Evolutionary conservation across 2,888 invertebrate genomes (phyloP).

Genomic region (Synergus laeviventris): DNA sequence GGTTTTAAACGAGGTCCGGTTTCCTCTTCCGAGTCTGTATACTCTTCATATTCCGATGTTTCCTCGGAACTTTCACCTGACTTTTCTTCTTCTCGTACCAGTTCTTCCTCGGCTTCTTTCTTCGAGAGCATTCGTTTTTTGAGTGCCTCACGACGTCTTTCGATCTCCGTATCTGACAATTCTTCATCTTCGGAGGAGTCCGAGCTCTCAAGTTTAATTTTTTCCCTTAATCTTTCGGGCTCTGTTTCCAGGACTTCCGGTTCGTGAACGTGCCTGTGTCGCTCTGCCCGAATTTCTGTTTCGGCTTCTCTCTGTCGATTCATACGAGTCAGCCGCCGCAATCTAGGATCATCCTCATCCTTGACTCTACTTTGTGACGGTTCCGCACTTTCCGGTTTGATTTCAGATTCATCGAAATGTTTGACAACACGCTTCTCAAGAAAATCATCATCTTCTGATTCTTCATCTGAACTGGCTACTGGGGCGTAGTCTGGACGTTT

Average conservation of each 20-base stretch:
- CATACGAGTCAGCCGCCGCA: constrained; percentile 81
- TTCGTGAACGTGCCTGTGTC: constrained; percentile 82
- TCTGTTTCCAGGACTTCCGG: constrained; percentile 82
- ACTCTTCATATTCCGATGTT: constrained; percentile 90
- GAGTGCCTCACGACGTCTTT: constrained; percentile 84
- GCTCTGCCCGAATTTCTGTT: constrained; percentile 78
- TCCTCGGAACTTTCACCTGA: constrained; percentile 78
- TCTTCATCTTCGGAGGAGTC: constrained; percentile 82
- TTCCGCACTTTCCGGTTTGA: constrained; percentile 74
- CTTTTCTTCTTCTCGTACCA: constrained; percentile 82
- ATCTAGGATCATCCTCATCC: constrained; percentile 88
- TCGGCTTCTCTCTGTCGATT: constrained; percentile 76
- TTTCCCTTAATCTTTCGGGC: constrained; percentile 78
- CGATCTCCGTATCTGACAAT: constrained; percentile 90
- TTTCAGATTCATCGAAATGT: constrained; percentile 71
- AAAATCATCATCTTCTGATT: constrained; percentile 92
- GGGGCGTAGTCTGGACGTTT: constrained; percentile 98
- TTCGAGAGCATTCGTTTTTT: constrained; percentile 82
- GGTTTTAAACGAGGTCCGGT: constrained; percentile 95
- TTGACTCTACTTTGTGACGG: constrained; percentile 68
- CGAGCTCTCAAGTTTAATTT: constrained; percentile 75
- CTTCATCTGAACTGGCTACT: constrained; percentile 89
- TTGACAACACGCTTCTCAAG: constrained; percentile 80
- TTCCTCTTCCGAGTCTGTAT: constrained; percentile 93
- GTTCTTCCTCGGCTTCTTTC: constrained; percentile 83